These are phyloP conservation scores for Diploptera punctata DNA, from an alignment of 2,888 invertebrate genomes.

Conservation along the genomic window DNA sequence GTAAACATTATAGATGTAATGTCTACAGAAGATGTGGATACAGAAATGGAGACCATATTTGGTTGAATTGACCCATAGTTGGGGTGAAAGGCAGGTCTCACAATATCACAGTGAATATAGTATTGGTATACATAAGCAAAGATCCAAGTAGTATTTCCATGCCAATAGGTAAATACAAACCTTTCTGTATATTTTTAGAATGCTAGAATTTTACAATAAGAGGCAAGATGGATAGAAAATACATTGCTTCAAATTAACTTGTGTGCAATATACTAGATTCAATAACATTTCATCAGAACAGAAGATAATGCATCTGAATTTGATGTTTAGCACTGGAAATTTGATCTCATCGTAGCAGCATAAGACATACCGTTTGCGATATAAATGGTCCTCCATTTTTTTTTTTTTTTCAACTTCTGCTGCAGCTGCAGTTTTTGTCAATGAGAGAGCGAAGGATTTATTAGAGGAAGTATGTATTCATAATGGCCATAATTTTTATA, in stretches of 20 bases:
- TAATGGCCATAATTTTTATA: background rate
- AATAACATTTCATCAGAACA: constrained; percentile 7
- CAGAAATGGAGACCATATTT: constrained; percentile 18
- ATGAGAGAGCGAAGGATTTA: background rate
- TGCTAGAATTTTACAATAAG: constrained; percentile 11
- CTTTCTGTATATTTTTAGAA: constrained; percentile 7
- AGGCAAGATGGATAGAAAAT: constrained; percentile 18
- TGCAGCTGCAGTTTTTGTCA: background rate
- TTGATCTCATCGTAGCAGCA: background rate
- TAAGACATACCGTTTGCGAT: background rate
- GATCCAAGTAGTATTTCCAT: background rate
- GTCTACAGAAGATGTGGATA: constrained; percentile 14
- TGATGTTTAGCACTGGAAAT: constrained; percentile 1
- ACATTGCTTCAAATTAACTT: constrained; percentile 35
- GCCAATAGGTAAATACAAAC: background rate
- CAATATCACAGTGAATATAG: constrained; percentile 42
- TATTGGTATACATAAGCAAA: constrained; percentile 27
- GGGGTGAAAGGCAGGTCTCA: constrained; percentile 39
- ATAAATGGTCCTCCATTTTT: constrained; percentile 8
- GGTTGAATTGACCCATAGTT: constrained; percentile 20
- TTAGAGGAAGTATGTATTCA: background rate
- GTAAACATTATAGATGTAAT: no score
- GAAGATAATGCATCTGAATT: constrained; percentile 6
- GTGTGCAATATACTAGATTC: background rate
- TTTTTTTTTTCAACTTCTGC: background rate